Evolutionary conservation across 2,113 vertebrate genomes (phyloP).

Genomic region (Arothron firmamentum): DNA sequence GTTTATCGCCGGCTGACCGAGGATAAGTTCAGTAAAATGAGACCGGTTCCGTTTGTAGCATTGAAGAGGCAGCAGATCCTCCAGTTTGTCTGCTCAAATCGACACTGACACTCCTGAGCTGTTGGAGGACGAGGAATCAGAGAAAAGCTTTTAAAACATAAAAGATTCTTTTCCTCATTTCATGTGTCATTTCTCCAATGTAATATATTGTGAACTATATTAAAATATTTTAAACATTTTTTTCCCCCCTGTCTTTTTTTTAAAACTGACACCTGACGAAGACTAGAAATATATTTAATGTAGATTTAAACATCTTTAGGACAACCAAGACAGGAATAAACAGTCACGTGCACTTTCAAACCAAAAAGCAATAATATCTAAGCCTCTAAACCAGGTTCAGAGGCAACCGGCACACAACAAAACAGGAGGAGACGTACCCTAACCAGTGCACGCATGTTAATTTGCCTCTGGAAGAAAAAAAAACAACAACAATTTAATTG

Average conservation of each 20-base stretch:
- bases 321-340: background rate
- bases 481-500: background rate
- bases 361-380: background rate
- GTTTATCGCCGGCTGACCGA: slow-evolving; percentile 11
- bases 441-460: background rate
- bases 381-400: background rate
- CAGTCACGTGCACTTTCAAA: background rate
- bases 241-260: background rate
- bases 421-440: too few species aligned
- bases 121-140: slow-evolving; percentile 18
- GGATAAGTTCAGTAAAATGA: slow-evolving; percentile 19
- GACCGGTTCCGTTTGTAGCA: slow-evolving; percentile 47
- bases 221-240: slow-evolving; percentile 68
- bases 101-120: slow-evolving; percentile 20
- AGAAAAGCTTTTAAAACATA: slow-evolving; percentile 8
- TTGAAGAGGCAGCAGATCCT: slow-evolving; percentile 54
- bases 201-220: slow-evolving; percentile 75
- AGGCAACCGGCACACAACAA: too few species aligned
- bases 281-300: background rate
- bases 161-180: slow-evolving; percentile 41
- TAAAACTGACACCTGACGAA: background rate
- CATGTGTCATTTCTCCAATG: slow-evolving; percentile 67
- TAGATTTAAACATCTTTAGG: background rate
- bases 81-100: slow-evolving; percentile 50
- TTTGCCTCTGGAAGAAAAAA: too few species aligned